Evolutionary conservation across 1,140 invertebrate genomes (phyloP).

Genomic region (Sitophilus oryzae): DNA sequence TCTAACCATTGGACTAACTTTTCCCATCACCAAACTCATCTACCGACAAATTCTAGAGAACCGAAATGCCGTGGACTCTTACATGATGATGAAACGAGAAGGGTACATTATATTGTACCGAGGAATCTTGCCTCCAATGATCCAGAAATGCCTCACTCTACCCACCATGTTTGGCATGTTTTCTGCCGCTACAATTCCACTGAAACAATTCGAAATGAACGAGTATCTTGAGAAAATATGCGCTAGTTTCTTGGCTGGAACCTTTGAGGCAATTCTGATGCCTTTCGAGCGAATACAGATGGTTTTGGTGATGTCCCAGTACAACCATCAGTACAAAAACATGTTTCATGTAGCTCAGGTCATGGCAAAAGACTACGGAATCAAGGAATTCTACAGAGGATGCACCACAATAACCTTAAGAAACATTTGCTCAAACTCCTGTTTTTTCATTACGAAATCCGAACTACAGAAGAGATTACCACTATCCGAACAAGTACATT

Average conservation of each 20-base stretch:
- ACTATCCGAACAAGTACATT: slow-evolving; percentile 2
- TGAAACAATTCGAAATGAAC: slow-evolving; percentile 15
- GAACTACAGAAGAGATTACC: slow-evolving; percentile 13
- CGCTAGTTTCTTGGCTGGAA: slow-evolving; percentile 12
- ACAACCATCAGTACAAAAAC: slow-evolving; percentile 11
- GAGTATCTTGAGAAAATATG: slow-evolving; percentile 21
- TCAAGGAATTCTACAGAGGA: slow-evolving; percentile 19
- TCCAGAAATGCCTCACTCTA: slow-evolving; percentile 15
- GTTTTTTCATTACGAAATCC: slow-evolving; percentile 20
- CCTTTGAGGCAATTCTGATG: slow-evolving; percentile 20
- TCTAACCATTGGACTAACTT: slow-evolving; percentile 14
- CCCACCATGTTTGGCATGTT: slow-evolving; percentile 23
- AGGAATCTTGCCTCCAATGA: slow-evolving; percentile 13
- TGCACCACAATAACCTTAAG: slow-evolving; percentile 12
- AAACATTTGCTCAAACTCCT: slow-evolving; percentile 18
- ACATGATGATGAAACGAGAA: slow-evolving; percentile 12
- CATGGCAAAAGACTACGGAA: slow-evolving; percentile 1
- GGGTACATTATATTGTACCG: slow-evolving; percentile 12
- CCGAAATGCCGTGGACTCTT: neutral
- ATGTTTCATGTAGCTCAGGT: slow-evolving; percentile 5
- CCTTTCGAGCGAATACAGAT: slow-evolving; percentile 23
- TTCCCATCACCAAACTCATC: slow-evolving; percentile 23
- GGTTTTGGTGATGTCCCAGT: slow-evolving; percentile 12
- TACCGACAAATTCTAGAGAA: slow-evolving; percentile 22
- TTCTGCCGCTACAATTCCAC: slow-evolving; percentile 8